phyloP scores from a whole-genome alignment of 2,888 invertebrate species.

The Nephrotoma guestfalica region DNA sequence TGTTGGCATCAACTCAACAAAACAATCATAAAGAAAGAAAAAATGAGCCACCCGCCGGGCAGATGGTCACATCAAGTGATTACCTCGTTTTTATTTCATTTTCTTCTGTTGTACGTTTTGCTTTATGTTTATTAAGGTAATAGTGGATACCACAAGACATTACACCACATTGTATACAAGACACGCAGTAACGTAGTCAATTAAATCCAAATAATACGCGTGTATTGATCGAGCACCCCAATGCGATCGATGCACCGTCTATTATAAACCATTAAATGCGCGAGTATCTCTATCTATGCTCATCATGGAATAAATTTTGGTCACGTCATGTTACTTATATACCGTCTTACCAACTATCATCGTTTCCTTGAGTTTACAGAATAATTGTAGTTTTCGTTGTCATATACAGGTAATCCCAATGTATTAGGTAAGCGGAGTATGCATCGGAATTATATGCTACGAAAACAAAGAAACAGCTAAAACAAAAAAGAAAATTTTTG shows the following conservation, averaged over 20 bases:
- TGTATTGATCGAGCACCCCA: neutral
- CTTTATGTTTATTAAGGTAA: neutral
- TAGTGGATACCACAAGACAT: neutral
- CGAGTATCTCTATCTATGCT: neutral
- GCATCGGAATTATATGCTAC: neutral
- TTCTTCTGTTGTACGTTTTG: neutral
- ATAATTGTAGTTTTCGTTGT: neutral
- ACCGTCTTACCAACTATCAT: neutral
- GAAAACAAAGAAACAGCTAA: neutral
- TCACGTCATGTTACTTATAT: neutral
- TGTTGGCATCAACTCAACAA: neutral
- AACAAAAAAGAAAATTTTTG: neutral
- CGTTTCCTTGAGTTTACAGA: neutral
- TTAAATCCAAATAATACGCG: neutral
- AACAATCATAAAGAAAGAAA: neutral
- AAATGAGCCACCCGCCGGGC: constrained; percentile 1
- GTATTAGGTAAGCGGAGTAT: neutral
- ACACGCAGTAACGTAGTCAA: neutral
- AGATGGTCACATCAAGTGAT: constrained; percentile 4
- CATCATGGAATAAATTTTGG: neutral
- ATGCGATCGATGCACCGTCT: neutral
- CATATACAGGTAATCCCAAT: neutral
- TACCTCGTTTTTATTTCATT: neutral
- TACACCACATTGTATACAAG: neutral
- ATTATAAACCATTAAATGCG: neutral